Conservation (phyloP, 2,113 vertebrate species). For the Natator depressus region DNA sequence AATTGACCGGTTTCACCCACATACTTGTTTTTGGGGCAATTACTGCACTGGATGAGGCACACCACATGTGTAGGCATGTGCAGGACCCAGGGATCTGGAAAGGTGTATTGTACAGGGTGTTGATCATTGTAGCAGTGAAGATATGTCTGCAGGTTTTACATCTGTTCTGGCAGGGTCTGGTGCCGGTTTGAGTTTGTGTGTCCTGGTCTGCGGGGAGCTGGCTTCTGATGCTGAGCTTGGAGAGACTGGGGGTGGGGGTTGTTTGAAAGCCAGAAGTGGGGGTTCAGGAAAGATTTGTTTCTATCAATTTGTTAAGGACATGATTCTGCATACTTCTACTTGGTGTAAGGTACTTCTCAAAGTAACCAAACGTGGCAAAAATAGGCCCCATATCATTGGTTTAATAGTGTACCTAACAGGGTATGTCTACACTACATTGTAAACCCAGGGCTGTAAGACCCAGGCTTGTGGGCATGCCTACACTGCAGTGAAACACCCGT, state of each 20-base stretch:
- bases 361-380: background rate
- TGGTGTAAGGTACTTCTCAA: background rate
- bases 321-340: background rate
- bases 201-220: background rate
- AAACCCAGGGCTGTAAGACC: background rate
- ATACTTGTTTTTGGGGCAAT: background rate
- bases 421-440: background rate
- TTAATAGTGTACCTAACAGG: rapidly evolving
- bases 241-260: background rate
- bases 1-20: background rate
- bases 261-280: background rate
- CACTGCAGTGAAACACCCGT: background rate
- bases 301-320: background rate
- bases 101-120: background rate
- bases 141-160: background rate
- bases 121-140: background rate
- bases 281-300: background rate
- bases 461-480: background rate
- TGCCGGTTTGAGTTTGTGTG: background rate
- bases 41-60: too few species aligned
- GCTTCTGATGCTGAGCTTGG: background rate
- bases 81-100: background rate
- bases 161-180: background rate
- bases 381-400: rapidly evolving
- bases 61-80: background rate